A percentile compares a stretch with the other conserved stretches of the same genome.
Evolutionary conservation across 2,797 vertebrate genomes (phyloP).

Genomic region (Tokudaia muenninki): DNA sequence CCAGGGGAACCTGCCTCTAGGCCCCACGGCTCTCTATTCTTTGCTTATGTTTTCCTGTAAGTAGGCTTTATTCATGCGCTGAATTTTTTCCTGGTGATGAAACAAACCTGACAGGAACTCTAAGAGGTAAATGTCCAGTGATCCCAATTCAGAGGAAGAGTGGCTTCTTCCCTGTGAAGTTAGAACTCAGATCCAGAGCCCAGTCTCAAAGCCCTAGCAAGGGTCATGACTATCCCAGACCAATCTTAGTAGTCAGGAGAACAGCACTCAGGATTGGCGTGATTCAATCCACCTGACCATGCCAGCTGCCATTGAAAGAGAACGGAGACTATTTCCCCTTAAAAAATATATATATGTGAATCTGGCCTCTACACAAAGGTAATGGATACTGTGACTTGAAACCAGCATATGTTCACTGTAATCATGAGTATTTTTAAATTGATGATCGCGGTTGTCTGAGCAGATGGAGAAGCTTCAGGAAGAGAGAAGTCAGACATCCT

Average conservation of each 20-base stretch:
- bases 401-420: conserved; percentile 13
- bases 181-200: background rate
- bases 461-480: conserved; percentile 70
- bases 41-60: background rate
- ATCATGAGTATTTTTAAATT: conserved; percentile 49
- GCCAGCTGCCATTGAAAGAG: background rate
- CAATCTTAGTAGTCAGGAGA: background rate
- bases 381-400: background rate
- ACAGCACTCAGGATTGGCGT: accelerated
- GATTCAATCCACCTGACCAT: background rate
- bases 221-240: background rate
- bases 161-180: background rate
- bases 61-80: background rate
- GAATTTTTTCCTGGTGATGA: background rate
- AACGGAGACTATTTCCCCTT: background rate
- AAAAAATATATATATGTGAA: background rate
- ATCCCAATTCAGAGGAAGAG: background rate
- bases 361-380: background rate
- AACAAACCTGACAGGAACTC: background rate
- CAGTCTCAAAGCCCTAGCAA: background rate
- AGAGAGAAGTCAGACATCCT: conserved; percentile 1
- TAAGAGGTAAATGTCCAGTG: background rate
- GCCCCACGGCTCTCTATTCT: accelerated
- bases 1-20: background rate
- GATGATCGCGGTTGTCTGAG: conserved; percentile 68